Conservation (phyloP, 1,140 invertebrate genomes). For the Musca vetustissima region DNA sequence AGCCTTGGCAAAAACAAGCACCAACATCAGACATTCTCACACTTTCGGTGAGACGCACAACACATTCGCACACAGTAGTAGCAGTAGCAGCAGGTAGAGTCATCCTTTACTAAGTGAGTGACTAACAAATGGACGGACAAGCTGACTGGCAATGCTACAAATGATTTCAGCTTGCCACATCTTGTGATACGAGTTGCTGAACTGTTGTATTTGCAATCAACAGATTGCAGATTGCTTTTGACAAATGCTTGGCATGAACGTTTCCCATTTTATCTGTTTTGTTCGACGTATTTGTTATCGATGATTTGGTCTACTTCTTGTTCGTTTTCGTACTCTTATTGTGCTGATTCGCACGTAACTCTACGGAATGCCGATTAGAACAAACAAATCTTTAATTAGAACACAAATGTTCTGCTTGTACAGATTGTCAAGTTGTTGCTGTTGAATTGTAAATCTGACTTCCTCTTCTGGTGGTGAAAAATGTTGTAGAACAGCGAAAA, state of each 20-base stretch:
- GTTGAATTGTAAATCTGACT: no score
- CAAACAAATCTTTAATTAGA: conserved; percentile 15
- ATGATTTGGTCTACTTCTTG: background rate
- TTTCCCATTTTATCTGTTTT: background rate
- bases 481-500: no score
- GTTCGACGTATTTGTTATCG: background rate
- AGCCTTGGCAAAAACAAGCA: conserved; percentile 13
- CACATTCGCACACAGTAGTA: background rate
- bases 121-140: no score
- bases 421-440: no score
- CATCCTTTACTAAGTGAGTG: background rate
- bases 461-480: no score
- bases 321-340: background rate
- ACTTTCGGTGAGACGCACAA: background rate
- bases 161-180: conserved; percentile 2
- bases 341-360: background rate
- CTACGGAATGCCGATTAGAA: background rate
- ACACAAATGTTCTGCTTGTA: no score
- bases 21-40: background rate
- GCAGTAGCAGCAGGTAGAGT: background rate
- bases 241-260: background rate
- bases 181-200: background rate
- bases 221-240: conserved; percentile 11
- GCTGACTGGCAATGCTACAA: conserved; percentile 4
- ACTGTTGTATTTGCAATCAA: conserved; percentile 1